A percentile compares a stretch with the other conserved stretches of the same genome.
phyloP scores from a whole-genome alignment of 1,140 invertebrate genomes.

The Varroa destructor region DNA sequence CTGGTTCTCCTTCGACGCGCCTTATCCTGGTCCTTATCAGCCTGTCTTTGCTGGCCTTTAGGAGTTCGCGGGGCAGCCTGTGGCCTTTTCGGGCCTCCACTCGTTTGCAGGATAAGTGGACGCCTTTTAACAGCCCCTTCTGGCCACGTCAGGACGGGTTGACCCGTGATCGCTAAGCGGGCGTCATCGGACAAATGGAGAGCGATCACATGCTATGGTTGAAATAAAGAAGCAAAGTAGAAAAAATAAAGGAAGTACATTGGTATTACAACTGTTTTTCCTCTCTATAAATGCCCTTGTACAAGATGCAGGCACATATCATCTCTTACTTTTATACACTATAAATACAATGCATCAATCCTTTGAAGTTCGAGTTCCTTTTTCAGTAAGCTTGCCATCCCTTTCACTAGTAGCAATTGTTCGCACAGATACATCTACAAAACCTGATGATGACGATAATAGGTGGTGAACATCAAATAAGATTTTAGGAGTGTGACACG shows the following conservation, averaged over 20 bases:
- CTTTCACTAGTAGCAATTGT: no score
- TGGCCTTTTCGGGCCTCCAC: slow-evolving; percentile 27
- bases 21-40: slow-evolving; percentile 32
- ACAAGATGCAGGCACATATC: not conserved
- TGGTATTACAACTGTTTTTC: not conserved
- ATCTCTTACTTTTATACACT: no score
- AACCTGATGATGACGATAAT: no score
- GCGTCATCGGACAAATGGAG: slow-evolving; percentile 50
- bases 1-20: slow-evolving; percentile 4
- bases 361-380: no score
- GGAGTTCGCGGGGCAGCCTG: slow-evolving; percentile 23
- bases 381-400: no score
- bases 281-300: not conserved
- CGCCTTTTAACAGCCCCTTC: slow-evolving; percentile 15
- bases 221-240: not conserved
- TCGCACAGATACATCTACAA: no score
- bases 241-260: no score
- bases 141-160: slow-evolving; percentile 51
- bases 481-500: no score
- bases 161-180: slow-evolving; percentile 63
- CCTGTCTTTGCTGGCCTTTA: slow-evolving; percentile 13
- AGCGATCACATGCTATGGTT: slow-evolving; percentile 2
- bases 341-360: no score
- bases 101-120: slow-evolving; percentile 7
- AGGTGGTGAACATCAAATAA: no score